These are phyloP conservation scores for Notothenia coriiceps DNA, from an alignment of 2,113 vertebrate species.

Conservation along the genomic window DNA sequence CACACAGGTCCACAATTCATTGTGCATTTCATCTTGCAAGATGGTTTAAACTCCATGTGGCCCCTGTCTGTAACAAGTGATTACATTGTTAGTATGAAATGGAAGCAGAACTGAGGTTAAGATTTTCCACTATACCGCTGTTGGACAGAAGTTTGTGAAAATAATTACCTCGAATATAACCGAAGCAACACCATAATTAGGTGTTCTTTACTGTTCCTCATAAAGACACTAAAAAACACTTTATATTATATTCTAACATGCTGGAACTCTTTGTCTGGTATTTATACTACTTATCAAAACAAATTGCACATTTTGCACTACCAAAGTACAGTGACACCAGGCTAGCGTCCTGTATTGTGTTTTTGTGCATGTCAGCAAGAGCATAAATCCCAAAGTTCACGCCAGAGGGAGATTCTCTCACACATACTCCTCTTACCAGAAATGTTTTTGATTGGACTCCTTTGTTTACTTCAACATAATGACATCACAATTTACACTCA, in stretches of 20 bases:
- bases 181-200: background rate
- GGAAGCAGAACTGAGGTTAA: background rate
- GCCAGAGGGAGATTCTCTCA: no score
- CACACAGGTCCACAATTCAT: background rate
- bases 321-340: background rate
- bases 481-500: no score
- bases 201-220: background rate
- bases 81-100: background rate
- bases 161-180: background rate
- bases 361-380: no score
- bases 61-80: background rate
- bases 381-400: no score
- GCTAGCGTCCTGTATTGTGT: no score
- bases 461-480: no score
- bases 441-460: no score
- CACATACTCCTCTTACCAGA: no score
- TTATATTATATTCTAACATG: background rate
- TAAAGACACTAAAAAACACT: no score
- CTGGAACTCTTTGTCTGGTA: background rate
- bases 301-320: background rate
- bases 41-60: background rate
- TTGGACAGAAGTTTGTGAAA: background rate
- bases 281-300: background rate
- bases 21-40: background rate
- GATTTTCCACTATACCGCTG: background rate